These are phyloP conservation scores for Pitangus sulphuratus DNA, from an alignment of 2,797 vertebrate species.

Conservation along the genomic window DNA sequence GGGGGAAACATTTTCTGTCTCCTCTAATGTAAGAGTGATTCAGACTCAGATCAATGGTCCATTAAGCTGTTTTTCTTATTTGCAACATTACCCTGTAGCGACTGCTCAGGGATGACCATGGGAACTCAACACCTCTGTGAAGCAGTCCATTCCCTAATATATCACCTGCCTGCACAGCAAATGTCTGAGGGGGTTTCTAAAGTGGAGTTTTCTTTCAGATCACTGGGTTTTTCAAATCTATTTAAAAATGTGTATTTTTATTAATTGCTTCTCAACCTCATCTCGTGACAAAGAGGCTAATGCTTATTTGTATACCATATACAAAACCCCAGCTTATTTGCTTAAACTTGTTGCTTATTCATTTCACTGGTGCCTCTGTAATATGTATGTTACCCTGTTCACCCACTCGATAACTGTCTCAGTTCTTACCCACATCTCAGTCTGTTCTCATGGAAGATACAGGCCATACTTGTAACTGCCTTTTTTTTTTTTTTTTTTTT, in stretches of 20 bases:
- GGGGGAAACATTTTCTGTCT: neutral
- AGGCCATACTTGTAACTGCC: neutral
- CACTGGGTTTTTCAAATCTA: neutral
- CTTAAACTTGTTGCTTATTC: neutral
- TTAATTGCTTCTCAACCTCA: neutral
- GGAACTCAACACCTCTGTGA: neutral
- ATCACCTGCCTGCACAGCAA: neutral
- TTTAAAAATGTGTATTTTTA: neutral
- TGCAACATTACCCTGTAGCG: neutral
- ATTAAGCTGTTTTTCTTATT: constrained; percentile 8
- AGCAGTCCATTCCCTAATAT: neutral
- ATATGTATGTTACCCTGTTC: neutral
- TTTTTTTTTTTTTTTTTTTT: neutral
- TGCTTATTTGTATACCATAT: neutral
- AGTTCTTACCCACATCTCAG: neutral
- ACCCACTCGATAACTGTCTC: neutral
- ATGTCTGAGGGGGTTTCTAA: neutral
- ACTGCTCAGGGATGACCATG: neutral
- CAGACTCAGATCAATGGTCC: neutral
- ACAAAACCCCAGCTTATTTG: neutral
- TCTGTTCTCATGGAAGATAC: neutral
- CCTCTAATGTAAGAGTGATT: neutral
- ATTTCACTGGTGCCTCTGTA: neutral
- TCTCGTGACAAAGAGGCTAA: neutral
- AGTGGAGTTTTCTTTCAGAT: neutral